Conservation (phyloP, 1,140 invertebrate species). For the Drosophila rufa region DNA sequence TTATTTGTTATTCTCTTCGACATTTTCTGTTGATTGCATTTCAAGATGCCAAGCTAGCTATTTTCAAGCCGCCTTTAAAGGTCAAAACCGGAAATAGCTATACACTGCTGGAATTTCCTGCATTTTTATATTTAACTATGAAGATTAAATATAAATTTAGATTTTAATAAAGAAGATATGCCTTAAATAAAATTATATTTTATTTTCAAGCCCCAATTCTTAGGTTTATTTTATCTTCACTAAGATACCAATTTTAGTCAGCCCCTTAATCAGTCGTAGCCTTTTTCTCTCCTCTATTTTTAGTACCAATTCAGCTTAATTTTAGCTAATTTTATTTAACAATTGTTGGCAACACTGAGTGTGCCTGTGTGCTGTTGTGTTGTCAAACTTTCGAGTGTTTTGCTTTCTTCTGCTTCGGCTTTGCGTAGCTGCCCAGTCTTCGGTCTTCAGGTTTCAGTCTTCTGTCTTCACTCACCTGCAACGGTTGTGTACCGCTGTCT, state of each 20-base stretch:
- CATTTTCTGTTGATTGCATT: background rate
- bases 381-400: conserved; percentile 18
- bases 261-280: too few relatives aligned
- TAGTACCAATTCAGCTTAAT: background rate
- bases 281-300: background rate
- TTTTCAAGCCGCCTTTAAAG: background rate
- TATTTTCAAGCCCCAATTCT: background rate
- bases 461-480: conserved; percentile 10
- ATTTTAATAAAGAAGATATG: too few relatives aligned
- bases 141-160: too few relatives aligned
- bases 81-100: background rate
- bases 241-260: background rate
- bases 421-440: conserved; percentile 13
- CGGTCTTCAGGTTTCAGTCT: conserved; percentile 23
- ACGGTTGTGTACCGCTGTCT: conserved; percentile 23
- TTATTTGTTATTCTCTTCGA: background rate
- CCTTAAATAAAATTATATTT: too few relatives aligned
- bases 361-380: background rate
- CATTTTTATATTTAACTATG: too few relatives aligned
- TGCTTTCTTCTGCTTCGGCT: conserved; percentile 26
- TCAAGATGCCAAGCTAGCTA: background rate
- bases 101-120: too few relatives aligned
- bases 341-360: conserved; percentile 13
- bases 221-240: background rate
- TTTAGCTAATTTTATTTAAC: conserved; percentile 2